These are phyloP conservation scores for Anser brachyrhynchus DNA, from an alignment of 2,113 vertebrate species.

Conservation along the genomic window DNA sequence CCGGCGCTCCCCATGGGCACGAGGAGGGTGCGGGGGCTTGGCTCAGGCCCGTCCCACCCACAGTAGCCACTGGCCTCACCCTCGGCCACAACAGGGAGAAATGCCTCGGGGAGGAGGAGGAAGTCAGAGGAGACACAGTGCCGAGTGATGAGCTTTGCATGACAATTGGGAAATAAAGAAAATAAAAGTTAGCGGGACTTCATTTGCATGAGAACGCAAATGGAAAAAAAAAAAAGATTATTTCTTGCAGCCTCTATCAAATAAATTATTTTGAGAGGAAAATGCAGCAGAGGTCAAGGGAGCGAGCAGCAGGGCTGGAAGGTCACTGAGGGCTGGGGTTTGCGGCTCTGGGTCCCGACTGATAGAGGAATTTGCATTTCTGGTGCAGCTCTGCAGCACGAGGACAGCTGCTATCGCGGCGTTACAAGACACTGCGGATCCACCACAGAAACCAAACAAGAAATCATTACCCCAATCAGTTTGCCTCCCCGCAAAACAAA, in stretches of 20 bases:
- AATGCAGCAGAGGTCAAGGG: slow-evolving; percentile 2
- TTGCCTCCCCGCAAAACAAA: slow-evolving; percentile 44
- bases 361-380: slow-evolving; percentile 46
- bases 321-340: neutral
- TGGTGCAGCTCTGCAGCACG: neutral
- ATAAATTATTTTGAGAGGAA: slow-evolving; percentile 54
- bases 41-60: neutral
- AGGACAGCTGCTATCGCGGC: slow-evolving; percentile 46
- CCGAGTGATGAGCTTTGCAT: slow-evolving; percentile 39
- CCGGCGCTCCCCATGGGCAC: neutral
- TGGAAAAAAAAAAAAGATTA: neutral
- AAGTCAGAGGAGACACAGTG: neutral
- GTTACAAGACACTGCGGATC: slow-evolving; percentile 47
- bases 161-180: slow-evolving; percentile 43
- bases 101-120: slow-evolving; percentile 4
- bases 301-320: neutral
- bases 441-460: slow-evolving; percentile 11
- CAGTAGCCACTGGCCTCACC: neutral
- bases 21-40: neutral
- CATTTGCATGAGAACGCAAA: slow-evolving; percentile 22
- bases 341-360: slow-evolving; percentile 14
- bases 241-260: slow-evolving; percentile 16
- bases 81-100: neutral
- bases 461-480: slow-evolving; percentile 68
- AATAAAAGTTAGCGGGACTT: slow-evolving; percentile 43